Conservation (phyloP, 2,113 vertebrate genomes). For the Cromileptes altivelis region DNA sequence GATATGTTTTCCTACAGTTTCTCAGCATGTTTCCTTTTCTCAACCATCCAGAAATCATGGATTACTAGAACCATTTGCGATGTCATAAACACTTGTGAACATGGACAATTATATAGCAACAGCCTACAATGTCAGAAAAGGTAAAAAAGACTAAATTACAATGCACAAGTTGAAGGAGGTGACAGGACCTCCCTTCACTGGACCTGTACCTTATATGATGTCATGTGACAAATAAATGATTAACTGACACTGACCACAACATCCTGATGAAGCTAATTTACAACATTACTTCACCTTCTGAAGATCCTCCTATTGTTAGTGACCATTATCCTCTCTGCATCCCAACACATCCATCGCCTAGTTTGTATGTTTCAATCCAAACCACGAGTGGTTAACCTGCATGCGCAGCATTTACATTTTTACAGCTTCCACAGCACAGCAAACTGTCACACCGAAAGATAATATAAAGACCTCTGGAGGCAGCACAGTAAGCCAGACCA, state of each 20-base stretch:
- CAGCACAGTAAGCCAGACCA: not conserved
- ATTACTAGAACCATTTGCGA: too few relatives aligned
- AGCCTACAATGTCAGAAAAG: too few relatives aligned
- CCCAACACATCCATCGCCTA: not conserved
- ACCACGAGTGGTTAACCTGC: not conserved
- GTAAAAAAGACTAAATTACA: too few relatives aligned
- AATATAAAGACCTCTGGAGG: not conserved
- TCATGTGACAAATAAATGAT: too few relatives aligned
- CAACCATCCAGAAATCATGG: too few relatives aligned
- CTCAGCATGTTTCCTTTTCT: too few relatives aligned
- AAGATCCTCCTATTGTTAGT: not conserved
- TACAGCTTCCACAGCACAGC: not conserved
- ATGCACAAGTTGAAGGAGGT: too few relatives aligned
- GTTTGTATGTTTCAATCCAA: not conserved
- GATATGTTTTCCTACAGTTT: too few relatives aligned
- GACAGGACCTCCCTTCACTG: too few relatives aligned
- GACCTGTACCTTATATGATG: too few relatives aligned
- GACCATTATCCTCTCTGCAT: not conserved
- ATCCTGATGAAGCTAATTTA: not conserved
- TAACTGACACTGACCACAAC: not conserved
- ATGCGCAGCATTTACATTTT: not conserved
- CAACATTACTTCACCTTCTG: not conserved
- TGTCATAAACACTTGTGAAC: too few relatives aligned
- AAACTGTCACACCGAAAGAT: not conserved
- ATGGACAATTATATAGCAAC: too few relatives aligned